These are phyloP conservation scores for Tribolium freemani DNA, from an alignment of 2,888 invertebrate genomes.

Conservation along the genomic window DNA sequence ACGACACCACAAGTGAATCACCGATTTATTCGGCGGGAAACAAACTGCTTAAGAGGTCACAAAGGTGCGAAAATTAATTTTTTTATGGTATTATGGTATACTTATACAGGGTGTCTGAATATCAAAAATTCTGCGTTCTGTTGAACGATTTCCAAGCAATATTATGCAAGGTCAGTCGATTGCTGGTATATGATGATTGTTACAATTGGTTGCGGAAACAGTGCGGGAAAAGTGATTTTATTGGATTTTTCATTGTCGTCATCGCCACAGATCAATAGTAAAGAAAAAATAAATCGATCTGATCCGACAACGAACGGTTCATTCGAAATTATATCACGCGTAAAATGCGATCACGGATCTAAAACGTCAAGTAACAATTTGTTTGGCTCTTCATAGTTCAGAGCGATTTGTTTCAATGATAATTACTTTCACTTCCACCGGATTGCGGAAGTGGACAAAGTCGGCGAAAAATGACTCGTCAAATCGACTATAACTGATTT, in stretches of 20 bases:
- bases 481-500: no score
- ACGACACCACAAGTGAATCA: not conserved
- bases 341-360: conserved; percentile 43
- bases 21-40: not conserved
- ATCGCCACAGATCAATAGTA: conserved; percentile 32
- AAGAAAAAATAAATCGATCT: conserved; percentile 34
- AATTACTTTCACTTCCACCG: conserved; percentile 43
- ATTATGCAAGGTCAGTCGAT: not conserved
- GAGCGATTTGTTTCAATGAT: conserved; percentile 27
- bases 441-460: conserved; percentile 34
- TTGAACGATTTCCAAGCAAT: not conserved
- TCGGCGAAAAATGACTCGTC: no score
- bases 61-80: not conserved
- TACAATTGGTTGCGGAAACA: conserved; percentile 25
- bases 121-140: not conserved
- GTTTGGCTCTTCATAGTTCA: conserved; percentile 36
- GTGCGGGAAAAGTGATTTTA: conserved; percentile 26
- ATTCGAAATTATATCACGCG: conserved; percentile 27
- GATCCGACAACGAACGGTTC: conserved; percentile 22
- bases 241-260: conserved; percentile 41
- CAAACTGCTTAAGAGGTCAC: conserved; percentile 10
- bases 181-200: not conserved
- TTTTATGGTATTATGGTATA: no score
- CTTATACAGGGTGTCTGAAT: no score
- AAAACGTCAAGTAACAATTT: conserved; percentile 25